A percentile compares a stretch with the other conserved stretches of the same genome.
Conservation (phyloP, 2,888 invertebrate species). For the Liopterus haemorrhoidalis region DNA sequence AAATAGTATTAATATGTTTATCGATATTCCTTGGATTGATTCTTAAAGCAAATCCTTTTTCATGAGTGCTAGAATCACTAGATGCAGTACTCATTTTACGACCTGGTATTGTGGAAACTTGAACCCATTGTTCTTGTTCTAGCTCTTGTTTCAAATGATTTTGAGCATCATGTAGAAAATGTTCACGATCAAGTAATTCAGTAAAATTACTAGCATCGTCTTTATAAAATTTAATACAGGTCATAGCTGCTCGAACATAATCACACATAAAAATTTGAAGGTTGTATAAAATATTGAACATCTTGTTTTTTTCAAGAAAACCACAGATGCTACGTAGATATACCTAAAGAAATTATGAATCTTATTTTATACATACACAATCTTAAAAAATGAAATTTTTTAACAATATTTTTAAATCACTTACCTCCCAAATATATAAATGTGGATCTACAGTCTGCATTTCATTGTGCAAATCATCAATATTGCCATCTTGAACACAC, state of each 20-base stretch:
- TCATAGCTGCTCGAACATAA: conserved; percentile 70
- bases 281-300: conserved; percentile 66
- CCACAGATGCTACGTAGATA: conserved; percentile 66
- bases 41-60: conserved; percentile 60
- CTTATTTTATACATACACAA: too few relatives aligned
- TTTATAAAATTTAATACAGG: conserved; percentile 71
- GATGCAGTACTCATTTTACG: conserved; percentile 30
- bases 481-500: conserved; percentile 59
- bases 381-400: background rate
- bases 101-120: conserved; percentile 41
- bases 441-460: conserved; percentile 62
- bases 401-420: conserved; percentile 27
- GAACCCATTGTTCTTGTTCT: conserved; percentile 52
- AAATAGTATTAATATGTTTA: conserved; percentile 71
- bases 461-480: conserved; percentile 55
- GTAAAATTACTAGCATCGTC: conserved; percentile 53
- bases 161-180: conserved; percentile 54
- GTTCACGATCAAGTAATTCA: conserved; percentile 50
- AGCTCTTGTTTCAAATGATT: conserved; percentile 60
- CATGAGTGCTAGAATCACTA: conserved; percentile 42
- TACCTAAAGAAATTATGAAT: conserved; percentile 47
- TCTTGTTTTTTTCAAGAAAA: conserved; percentile 61
- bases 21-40: conserved; percentile 66
- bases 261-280: conserved; percentile 67
- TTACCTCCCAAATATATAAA: conserved; percentile 63